A percentile compares a stretch with the other conserved stretches of the same genome.
Conservation (phyloP, 2,113 vertebrate genomes). For the zebrafish (Danio rerio) region GRCz12tu NC_133179.1:5767501-5768000, state of each 20-base stretch:
- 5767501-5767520: constrained; percentile 85
- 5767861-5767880: constrained; percentile 95
- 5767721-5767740: background rate
- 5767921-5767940: background rate
- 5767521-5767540: background rate
- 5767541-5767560: background rate
- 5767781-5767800: constrained; percentile 97
- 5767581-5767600: constrained; percentile 69
- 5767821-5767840: constrained; percentile 99
- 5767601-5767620: constrained; percentile 99
- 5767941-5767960: background rate
- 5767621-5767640: constrained; percentile 97
- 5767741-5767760: background rate
- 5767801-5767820: constrained; percentile 99
- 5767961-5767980: background rate
- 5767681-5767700: constrained; percentile 96
- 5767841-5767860: constrained; percentile 99
- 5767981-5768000: background rate
- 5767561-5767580: constrained; percentile 3
- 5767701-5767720: background rate
- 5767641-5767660: constrained; percentile 99
- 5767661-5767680: constrained; percentile 97
- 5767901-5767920: background rate
- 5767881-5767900: background rate
- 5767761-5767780: constrained; percentile 90